phyloP scores from a whole-genome alignment of 2,888 invertebrate species.

The Ophraella communa region DNA sequence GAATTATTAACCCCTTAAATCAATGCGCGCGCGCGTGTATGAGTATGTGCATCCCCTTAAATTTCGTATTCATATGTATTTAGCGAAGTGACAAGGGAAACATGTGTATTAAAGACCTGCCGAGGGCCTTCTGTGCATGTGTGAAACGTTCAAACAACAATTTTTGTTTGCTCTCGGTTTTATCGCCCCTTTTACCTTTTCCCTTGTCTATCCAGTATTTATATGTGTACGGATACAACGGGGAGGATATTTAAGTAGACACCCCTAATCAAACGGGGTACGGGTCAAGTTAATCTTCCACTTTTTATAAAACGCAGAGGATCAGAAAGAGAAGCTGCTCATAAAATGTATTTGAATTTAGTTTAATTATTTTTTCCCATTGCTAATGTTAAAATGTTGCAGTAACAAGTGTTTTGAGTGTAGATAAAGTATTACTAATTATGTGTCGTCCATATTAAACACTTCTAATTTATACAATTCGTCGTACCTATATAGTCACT shows the following conservation, averaged over 20 bases:
- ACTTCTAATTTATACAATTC: no score
- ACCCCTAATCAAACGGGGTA: constrained; percentile 27
- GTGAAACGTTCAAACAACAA: constrained; percentile 43
- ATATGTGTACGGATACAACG: constrained; percentile 34
- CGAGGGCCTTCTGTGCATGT: constrained; percentile 39
- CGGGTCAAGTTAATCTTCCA: constrained; percentile 28
- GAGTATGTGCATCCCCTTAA: constrained; percentile 1
- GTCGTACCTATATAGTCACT: no score
- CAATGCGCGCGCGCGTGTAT: not conserved
- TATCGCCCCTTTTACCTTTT: constrained; percentile 27
- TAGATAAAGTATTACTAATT: no score
- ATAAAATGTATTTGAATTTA: not conserved
- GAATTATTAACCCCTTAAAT: not conserved
- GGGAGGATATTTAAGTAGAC: constrained; percentile 34
- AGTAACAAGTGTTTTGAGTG: no score
- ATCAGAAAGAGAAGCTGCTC: not conserved
- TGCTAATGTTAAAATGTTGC: no score
- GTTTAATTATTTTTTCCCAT: no score
- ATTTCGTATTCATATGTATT: constrained; percentile 64
- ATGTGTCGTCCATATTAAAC: no score
- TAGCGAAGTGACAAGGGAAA: constrained; percentile 51
- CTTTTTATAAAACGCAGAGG: not conserved
- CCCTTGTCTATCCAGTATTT: constrained; percentile 15
- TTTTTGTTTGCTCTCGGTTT: constrained; percentile 44
- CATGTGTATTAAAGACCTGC: constrained; percentile 51